Conservation (phyloP, 2,888 invertebrate species). For the Catocala sponsa region DNA sequence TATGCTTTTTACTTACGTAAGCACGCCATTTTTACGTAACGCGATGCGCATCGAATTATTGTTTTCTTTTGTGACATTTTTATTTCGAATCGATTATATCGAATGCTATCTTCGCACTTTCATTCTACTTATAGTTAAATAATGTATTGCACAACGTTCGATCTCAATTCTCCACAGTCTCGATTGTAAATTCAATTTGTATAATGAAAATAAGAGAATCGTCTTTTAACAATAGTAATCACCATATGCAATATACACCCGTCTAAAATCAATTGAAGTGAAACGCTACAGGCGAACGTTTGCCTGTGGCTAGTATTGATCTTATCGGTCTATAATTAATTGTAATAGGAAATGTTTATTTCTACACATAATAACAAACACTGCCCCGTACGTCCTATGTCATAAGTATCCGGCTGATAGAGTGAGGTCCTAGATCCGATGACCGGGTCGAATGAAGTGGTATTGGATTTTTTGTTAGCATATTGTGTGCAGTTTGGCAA, state of each 20-base stretch:
- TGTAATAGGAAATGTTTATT: conserved; percentile 20
- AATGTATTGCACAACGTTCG: conserved; percentile 64
- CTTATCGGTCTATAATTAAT: conserved; percentile 32
- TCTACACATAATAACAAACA: conserved; percentile 3
- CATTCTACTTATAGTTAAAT: conserved; percentile 60
- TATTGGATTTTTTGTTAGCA: too few species aligned
- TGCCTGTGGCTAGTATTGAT: conserved; percentile 20
- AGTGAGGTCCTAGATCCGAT: too few species aligned
- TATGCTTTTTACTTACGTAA: conserved; percentile 50
- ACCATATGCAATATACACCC: conserved; percentile 39
- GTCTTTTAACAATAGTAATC: conserved; percentile 39
- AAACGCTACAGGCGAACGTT: conserved; percentile 36
- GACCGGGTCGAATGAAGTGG: too few species aligned
- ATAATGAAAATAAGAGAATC: conserved; percentile 45
- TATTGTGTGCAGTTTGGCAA: too few species aligned
- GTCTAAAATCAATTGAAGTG: conserved; percentile 40
- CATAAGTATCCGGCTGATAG: too few species aligned
- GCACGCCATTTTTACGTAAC: conserved; percentile 54
- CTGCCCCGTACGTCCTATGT: too few species aligned
- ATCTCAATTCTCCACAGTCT: conserved; percentile 38
- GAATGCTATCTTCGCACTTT: conserved; percentile 60
- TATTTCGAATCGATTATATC: conserved; percentile 55
- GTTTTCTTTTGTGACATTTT: conserved; percentile 57
- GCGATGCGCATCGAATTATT: conserved; percentile 49
- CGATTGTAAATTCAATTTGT: conserved; percentile 60